These are phyloP conservation scores for Lacerta bilineata DNA, from an alignment of 2,797 vertebrate genomes.

Conservation along the genomic window DNA sequence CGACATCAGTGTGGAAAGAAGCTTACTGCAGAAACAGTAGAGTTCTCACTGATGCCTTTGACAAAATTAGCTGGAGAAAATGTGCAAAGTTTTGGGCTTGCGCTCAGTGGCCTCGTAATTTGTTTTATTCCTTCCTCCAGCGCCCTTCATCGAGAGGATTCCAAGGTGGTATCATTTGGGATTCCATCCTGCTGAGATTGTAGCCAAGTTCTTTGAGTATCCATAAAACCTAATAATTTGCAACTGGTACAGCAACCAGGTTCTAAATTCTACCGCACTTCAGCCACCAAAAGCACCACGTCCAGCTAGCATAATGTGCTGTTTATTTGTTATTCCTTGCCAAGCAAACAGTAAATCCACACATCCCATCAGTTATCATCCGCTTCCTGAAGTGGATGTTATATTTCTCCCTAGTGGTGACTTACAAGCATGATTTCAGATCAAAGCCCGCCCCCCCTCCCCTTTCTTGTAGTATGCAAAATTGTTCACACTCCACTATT, in stretches of 20 bases:
- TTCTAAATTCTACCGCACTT: background rate
- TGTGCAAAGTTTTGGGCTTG: background rate
- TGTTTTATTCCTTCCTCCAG: too few relatives aligned
- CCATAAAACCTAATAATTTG: background rate
- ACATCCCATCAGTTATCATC: slow-evolving; percentile 10
- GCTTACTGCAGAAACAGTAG: too few relatives aligned
- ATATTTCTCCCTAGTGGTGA: background rate
- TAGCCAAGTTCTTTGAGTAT: slow-evolving; percentile 3
- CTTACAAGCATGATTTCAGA: background rate
- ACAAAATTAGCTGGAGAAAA: too few relatives aligned
- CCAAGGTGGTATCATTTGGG: background rate
- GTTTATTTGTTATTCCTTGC: background rate
- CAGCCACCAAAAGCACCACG: slow-evolving; percentile 17
- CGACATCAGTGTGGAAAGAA: too few relatives aligned
- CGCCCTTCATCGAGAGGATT: too few relatives aligned
- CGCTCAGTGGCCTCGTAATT: background rate
- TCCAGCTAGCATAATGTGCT: slow-evolving; percentile 8
- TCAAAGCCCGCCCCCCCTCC: too few relatives aligned
- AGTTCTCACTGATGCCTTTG: too few relatives aligned
- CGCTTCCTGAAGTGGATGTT: slow-evolving; percentile 12
- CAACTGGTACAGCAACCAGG: background rate
- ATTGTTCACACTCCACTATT: too few relatives aligned
- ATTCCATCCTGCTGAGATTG: background rate
- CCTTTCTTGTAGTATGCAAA: too few relatives aligned
- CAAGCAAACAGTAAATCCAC: slow-evolving; percentile 33